Evolutionary conservation across 1,140 invertebrate species (phyloP), one percentile per base, ranked within the genome.

Genomic region (Diprion similis): DNA sequence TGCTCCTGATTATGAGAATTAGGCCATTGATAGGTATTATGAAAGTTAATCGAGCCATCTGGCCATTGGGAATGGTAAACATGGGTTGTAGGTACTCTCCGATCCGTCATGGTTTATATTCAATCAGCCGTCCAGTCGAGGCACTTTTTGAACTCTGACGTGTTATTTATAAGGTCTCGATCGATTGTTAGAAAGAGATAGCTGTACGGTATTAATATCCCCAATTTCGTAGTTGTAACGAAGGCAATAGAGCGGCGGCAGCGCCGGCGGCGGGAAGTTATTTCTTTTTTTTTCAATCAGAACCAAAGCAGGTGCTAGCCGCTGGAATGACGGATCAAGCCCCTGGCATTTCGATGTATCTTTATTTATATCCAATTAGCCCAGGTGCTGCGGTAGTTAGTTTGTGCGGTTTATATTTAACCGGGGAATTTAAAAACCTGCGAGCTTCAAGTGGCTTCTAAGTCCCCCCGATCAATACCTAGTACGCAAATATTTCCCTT

Each of bases 361-460:
- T 59, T 59, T 17, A 59, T 59, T 59, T 59, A 9, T 59, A 59
- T 59, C 51, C n/a, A 59, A 59, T 59, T 17, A 59, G 51, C 51
- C 51, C 51, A 59, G 51, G 24, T 37, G 24, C 24, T 37, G 51
- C 3, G 51, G 51, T 51, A n/a, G n/a, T 37, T 37, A 37, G 24
- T 37, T 1, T 37, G 4, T 17, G 51, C 51, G 51, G n/a, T 15
- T 59, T 59, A 59, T 59, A 59, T 59, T 59, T 59, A 59, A 8
- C 11, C 9, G 3, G 7, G 51, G 51, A 59, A 59, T 59, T 59
- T 59, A 15, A 17, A 59, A 59, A 59, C 11, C 11, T 17, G 51
- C 51, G 51, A 59, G 51, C 51, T 17, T 59, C 51, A 17, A 59
- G 51, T 13, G 51, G 24, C 24, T 37, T 37, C 24, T 37, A 37